phyloP scores from a whole-genome alignment of 1,140 invertebrate genomes.

The Liolophura sinensis region DNA sequence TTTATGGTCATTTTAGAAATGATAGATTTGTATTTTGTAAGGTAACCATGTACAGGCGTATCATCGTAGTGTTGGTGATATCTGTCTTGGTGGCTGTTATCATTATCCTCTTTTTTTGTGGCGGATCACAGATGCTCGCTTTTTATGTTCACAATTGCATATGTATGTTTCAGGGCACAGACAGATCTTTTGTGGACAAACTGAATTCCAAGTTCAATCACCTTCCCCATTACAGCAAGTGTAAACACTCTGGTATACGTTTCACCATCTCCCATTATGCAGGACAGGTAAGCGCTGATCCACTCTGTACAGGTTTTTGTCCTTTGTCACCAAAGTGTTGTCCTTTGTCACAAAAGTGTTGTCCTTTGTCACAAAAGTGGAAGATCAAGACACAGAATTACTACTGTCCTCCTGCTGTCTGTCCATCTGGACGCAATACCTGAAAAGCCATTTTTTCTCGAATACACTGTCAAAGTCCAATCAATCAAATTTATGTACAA shows the following conservation, averaged over 20 bases:
- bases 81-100: too few relatives aligned
- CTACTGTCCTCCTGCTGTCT: background rate
- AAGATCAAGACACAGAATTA: background rate
- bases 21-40: too few relatives aligned
- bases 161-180: conserved; percentile 37
- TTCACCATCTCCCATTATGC: conserved; percentile 54
- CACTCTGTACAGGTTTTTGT: background rate
- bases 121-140: too few relatives aligned
- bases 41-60: too few relatives aligned
- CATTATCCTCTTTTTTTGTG: too few relatives aligned
- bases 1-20: too few relatives aligned
- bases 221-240: conserved; percentile 37
- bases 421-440: too few relatives aligned
- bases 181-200: conserved; percentile 47
- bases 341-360: background rate
- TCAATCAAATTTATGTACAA: too few relatives aligned
- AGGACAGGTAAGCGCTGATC: conserved; percentile 38
- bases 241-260: conserved; percentile 23
- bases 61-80: too few relatives aligned
- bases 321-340: too few relatives aligned
- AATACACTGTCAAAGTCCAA: too few relatives aligned
- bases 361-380: background rate
- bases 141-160: background rate
- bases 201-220: conserved; percentile 37
- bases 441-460: too few relatives aligned